Evolutionary conservation across 2,888 invertebrate genomes (phyloP).

Genomic region (Melanchra persicariae): DNA sequence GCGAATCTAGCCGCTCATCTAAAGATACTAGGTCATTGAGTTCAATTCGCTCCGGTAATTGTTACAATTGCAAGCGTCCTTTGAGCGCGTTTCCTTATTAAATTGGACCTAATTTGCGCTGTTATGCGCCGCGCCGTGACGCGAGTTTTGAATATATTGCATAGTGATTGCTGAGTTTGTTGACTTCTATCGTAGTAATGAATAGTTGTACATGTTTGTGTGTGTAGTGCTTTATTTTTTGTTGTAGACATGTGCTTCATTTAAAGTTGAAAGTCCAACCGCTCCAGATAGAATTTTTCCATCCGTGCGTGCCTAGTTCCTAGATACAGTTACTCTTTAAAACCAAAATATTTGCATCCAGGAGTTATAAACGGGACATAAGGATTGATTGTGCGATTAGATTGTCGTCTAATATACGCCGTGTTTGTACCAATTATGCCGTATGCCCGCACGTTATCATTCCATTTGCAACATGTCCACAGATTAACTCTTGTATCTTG

Average conservation of each 20-base stretch:
- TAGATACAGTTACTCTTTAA: neutral
- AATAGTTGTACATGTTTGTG: conserved; percentile 9
- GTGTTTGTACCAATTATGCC: conserved; percentile 1
- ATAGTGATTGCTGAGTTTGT: conserved; percentile 58
- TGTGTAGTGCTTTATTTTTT: conserved; percentile 13
- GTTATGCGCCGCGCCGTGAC: conserved; percentile 51
- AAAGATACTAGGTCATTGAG: conserved; percentile 67
- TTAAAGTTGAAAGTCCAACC: neutral
- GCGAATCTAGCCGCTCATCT: conserved; percentile 34
- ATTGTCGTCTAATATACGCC: neutral
- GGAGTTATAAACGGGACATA: neutral
- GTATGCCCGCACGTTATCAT: neutral
- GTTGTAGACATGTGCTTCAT: conserved; percentile 18
- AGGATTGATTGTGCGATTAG: neutral
- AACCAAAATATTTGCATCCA: neutral
- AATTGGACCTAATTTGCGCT: conserved; percentile 70
- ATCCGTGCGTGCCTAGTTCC: neutral
- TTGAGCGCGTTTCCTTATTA: conserved; percentile 78
- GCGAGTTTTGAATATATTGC: conserved; percentile 49
- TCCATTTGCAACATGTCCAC: conserved; percentile 26
- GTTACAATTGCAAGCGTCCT: conserved; percentile 84
- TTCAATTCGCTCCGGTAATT: conserved; percentile 79
- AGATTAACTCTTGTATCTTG: conserved; percentile 27
- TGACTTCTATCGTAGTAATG: conserved; percentile 44
- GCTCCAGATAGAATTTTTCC: neutral